phyloP scores from a whole-genome alignment of 2,888 invertebrate genomes.

The Galerucella calmariensis region DNA sequence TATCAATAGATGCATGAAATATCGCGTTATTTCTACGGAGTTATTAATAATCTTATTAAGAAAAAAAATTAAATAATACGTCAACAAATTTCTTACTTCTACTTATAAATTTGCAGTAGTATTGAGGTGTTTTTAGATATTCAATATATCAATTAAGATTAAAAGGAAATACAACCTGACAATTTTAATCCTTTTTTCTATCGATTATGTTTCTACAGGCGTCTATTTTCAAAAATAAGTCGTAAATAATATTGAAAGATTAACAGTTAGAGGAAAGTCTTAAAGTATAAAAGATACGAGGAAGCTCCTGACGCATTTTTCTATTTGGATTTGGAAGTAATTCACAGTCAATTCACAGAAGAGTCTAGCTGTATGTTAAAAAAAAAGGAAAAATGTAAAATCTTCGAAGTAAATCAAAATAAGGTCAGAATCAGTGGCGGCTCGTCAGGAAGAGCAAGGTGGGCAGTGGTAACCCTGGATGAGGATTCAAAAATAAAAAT shows the following conservation, averaged over 20 bases:
- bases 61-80: not conserved
- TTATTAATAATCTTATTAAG: not conserved
- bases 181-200: not conserved
- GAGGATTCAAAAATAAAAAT: too few relatives aligned
- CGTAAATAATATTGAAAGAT: not conserved
- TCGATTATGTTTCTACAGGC: not conserved
- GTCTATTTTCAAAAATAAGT: not conserved
- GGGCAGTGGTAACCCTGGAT: too few relatives aligned
- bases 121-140: not conserved
- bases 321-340: too few relatives aligned
- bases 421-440: too few relatives aligned
- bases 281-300: too few relatives aligned
- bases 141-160: not conserved
- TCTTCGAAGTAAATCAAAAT: too few relatives aligned
- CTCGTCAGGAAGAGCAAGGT: too few relatives aligned
- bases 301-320: too few relatives aligned
- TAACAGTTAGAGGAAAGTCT: too few relatives aligned
- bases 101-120: not conserved
- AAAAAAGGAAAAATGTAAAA: too few relatives aligned
- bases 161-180: not conserved
- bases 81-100: not conserved
- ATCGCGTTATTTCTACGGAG: not conserved
- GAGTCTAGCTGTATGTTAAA: too few relatives aligned
- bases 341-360: too few relatives aligned
- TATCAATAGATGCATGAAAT: not conserved